A percentile compares a stretch with the other conserved stretches of the same genome.
Evolutionary conservation across 2,888 invertebrate genomes (phyloP).

Genomic region (Macrophya alboannulata): DNA sequence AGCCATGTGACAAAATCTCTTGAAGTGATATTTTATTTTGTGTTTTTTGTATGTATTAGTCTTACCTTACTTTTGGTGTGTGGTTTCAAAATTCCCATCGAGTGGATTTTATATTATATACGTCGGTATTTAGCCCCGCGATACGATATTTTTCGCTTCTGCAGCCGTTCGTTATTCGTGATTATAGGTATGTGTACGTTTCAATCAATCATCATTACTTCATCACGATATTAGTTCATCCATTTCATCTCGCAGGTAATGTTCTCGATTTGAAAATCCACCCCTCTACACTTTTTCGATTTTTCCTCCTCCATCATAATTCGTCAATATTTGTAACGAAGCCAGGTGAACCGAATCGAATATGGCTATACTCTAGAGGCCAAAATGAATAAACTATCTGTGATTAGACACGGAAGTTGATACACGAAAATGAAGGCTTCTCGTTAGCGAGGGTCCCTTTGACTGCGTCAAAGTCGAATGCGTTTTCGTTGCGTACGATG

Average conservation of each 20-base stretch:
- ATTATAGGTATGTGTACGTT: slow-evolving; percentile 39
- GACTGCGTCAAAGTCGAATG: slow-evolving; percentile 16
- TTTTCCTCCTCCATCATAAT: neutral
- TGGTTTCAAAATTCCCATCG: slow-evolving; percentile 67
- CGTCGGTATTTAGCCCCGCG: slow-evolving; percentile 61
- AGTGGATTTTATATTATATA: slow-evolving; percentile 58
- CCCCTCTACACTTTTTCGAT: neutral
- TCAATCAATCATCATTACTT: neutral
- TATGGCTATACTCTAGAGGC: neutral
- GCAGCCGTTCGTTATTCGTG: slow-evolving; percentile 46
- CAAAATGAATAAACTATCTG: slow-evolving; percentile 1
- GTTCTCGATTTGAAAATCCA: neutral
- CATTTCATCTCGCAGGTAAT: neutral
- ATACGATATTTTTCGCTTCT: slow-evolving; percentile 54
- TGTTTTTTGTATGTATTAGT: slow-evolving; percentile 69
- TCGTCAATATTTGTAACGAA: slow-evolving; percentile 1
- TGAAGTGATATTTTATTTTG: slow-evolving; percentile 73
- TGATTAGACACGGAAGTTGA: neutral
- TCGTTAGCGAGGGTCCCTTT: slow-evolving; percentile 39
- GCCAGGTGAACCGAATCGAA: neutral
- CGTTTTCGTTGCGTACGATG: slow-evolving; percentile 34
- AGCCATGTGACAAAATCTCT: slow-evolving; percentile 76
- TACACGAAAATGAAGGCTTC: slow-evolving; percentile 26
- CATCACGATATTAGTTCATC: neutral
- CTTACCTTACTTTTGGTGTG: slow-evolving; percentile 55